Percentiles rank a stretch among this genome's conserved stretches.
These are phyloP conservation scores for Anoplius nigerrimus DNA, from an alignment of 2,888 invertebrate species.

Conservation along the genomic window DNA sequence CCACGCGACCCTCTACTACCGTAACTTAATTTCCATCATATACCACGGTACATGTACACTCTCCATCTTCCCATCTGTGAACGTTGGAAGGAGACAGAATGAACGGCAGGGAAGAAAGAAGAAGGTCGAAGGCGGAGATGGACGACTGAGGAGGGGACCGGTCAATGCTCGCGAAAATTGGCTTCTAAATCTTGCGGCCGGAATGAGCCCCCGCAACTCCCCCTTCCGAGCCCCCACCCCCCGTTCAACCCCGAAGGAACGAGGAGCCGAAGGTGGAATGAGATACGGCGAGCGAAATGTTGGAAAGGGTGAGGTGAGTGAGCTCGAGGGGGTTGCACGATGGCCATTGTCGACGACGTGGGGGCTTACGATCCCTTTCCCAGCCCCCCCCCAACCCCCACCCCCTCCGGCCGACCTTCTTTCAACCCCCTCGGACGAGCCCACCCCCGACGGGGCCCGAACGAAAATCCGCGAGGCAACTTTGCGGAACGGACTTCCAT, in stretches of 20 bases:
- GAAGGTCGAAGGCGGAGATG: conserved; percentile 23
- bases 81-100: conserved; percentile 25
- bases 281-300: conserved; percentile 9
- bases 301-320: neutral
- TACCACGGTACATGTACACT: too few relatives aligned
- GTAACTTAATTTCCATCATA: too few relatives aligned
- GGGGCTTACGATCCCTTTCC: conserved; percentile 52
- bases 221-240: conserved; percentile 33
- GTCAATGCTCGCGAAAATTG: conserved; percentile 72
- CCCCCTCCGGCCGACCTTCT: too few relatives aligned
- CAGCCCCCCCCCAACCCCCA: conserved; percentile 4
- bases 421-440: too few relatives aligned
- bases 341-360: conserved; percentile 64
- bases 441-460: conserved; percentile 12
- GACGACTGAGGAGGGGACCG: conserved; percentile 53
- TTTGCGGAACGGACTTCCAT: conserved; percentile 66
- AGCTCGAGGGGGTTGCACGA: conserved; percentile 26
- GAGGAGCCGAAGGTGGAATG: conserved; percentile 28
- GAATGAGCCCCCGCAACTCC: conserved; percentile 56
- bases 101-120: conserved; percentile 19
- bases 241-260: conserved; percentile 8
- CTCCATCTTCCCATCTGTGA: too few relatives aligned
- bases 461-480: conserved; percentile 65
- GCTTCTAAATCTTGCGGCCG: conserved; percentile 71
- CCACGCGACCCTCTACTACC: too few relatives aligned